Base-by-base conservation (phyloP, 2,888 invertebrate species). In the Scotopteryx bipunctaria region DNA sequence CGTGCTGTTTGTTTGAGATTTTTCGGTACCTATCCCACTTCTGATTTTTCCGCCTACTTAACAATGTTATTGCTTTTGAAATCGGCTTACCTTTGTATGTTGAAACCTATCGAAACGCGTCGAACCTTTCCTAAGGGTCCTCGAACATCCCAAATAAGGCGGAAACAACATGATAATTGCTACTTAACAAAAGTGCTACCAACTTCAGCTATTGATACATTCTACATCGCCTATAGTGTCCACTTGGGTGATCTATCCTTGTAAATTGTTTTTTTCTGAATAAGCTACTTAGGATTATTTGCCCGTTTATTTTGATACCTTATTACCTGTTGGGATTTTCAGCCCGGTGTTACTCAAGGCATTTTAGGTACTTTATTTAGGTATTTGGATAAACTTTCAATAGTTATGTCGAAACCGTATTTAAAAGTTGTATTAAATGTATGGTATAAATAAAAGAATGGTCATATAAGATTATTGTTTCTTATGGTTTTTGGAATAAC, bases 111-210 rank as follows among this genome's bases (percentile, higher is more conserved):
- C 59, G 71, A 63, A 71, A 71, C 76, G 81, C 80, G 77, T 82
- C 66, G 68, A 66, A 62, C 63, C 78, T 68, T 57, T 58, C 64
- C 57, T 64, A 67, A 75, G 69, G 60, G 64, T 66, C 44, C 73
- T 79, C 62, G 66, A 74, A 65, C 55, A 56, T 61, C 48, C 59
- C 68, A 78, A 82, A 83, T 84, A 76, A 81, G 57, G 69, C 70
- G 74, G 73, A 81, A 76, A 70, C 78, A 82, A 85, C 64, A 55
- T 64, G 72, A 74, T 83, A 81, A 85, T 83, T 79, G 76, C 68
- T 52, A 56, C 55, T 54, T 44, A 19, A 63, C 29, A 54, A 54
- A 48, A 52, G 29, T 52, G 48, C 41, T 31, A 9, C 31, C 45
- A 43, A 46, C 47, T 57, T 67, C 51, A 53, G 50, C 37, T 37